Evolutionary conservation across 2,888 invertebrate species (phyloP), one percentile per base, ranked within the genome.

Genomic region (Protodeltote pygarga): DNA sequence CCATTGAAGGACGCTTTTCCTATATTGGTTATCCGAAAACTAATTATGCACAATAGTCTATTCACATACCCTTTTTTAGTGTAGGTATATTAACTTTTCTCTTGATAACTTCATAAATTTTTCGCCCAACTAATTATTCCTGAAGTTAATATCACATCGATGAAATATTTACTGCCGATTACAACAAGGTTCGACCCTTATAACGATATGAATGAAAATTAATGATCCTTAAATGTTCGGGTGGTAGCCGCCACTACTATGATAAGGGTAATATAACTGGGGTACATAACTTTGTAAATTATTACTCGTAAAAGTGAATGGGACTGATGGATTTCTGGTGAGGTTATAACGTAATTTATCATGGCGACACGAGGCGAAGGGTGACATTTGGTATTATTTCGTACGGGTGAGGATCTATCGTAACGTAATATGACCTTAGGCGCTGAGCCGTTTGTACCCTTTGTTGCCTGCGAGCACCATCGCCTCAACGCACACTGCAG

Each of bases 191-290:
- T 50, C 8, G 48, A 64, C 65, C 65, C 59, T 68, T 55, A 58
- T 62, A 66, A 65, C 62, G 62, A 68, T 71, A 65, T 60, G 68
- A 70, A 75, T 73, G 69, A 68, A 74, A 75, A 77, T 73, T 68
- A 70, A 75, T 75, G 67, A 62, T 38, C 62, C 62, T 58, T 61
- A 57, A 69, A 66, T 53, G 61, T 49, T 44, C 50, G 55, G 46
- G 53, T 49, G 34, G 44, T 37, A 47, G 54, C 44, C 51, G 52
- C 51, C 53, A 55, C 45, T 37, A 46, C 51, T 54, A 57, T 44
- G 41, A 40, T 44, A 51, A 54, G 44, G 50, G 35, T 50, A 10
- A 48, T 52, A 41, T 57, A 33, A 38, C 39, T 27, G 14, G 19
- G 24, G 25, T 25, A 14, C 33, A 19, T 42, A 31, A 50, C 44